Base-by-base conservation (phyloP, 2,888 invertebrate genomes). In the Polyommatus icarus region DNA sequence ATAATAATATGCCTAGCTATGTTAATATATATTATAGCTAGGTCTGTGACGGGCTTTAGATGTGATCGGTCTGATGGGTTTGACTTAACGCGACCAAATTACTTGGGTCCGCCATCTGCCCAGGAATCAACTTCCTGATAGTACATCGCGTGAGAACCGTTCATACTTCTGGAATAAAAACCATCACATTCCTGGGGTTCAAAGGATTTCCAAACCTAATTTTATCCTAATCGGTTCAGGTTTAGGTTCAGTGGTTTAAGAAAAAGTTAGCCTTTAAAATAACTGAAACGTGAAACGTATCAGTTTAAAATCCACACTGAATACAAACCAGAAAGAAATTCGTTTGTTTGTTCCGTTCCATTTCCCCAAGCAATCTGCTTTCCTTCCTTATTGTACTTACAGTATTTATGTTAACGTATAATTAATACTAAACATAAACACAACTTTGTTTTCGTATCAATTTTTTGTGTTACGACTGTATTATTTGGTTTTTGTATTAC, bases 301-400 rank as follows among this genome's bases (percentile, higher is more conserved):
- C 29, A 29, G 29, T 67, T 67, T 67, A 5, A 18, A 67, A 67
- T 67, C 67, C 32, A 29, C 32, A 5, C 6, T 67, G 67, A 67
- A 67, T 67, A 67, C 29, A 67, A 29, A 67, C 29, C 67, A 67
- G 67, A 67, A 67, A 67, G 18, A 67, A 67, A 61, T 24, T 24
- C 61, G 24, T 67, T 67, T 67, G 67, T 67, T 67, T 67, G 32
- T 67, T 67, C 67, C 67, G 67, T 67, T 67, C 67, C 29, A 67
- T 67, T 67, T 67, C 67, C 67, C 67, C 67, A 24, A 67, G 67
- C 67, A 67, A 67, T 67, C 67, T 67, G 67, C 29, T 67, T 67
- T 67, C 24, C 67, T 32, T 67, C 32, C 67, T 32, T 29, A 67
- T 24, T 67, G 67, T 67, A 67, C 29, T 67, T 67, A 67, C 29